Base-by-base conservation (phyloP, 2,797 vertebrate species). In the Ceyx erithaca region DNA sequence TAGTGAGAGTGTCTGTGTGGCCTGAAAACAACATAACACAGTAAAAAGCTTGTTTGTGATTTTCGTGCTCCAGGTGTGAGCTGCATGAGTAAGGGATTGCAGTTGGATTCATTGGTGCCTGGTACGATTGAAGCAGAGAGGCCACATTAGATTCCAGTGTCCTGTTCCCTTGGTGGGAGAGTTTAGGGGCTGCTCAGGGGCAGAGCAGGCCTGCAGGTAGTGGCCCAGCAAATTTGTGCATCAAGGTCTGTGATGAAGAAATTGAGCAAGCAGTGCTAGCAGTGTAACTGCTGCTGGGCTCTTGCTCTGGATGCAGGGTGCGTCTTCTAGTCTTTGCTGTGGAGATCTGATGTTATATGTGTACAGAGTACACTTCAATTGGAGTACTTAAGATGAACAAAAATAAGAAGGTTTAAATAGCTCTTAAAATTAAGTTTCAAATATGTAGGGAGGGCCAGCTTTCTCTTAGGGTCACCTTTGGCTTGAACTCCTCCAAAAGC, bases 401-500 rank as follows among this genome's bases (percentile, higher is more conserved):
- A 84, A 76, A 62, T 37, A 33, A 64, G n/a, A 28, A 25, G 11
- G 37, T 17, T 87, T 63, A 62, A 79, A 49, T 23, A 73, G 26
- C 10, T 9, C 18, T 28, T 40, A 23, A 85, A 73, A 61, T 85
- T 40, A 37, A 82, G 31, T 92, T 90, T 85, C 51, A 79, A 45
- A n/a, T 54, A 82, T 7, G 7, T 8, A 41, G 21, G 26, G 19
- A 81, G 9, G 71, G 31, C 5, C 22, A 79, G 23, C 28, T 80
- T 89, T 76, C 51, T 57, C 14, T 59, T 73, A 58, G 15, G 33
- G 49, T 58, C 79, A 90, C 25, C 68, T 82, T 81, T 54, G 37
- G 8, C 58, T 80, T 85, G 55, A 89, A 83, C 30, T 89, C 25
- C 46, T 82, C 35, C 41, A 79, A 69, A 81, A 93, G 79, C 31